phyloP scores from a whole-genome alignment of 2,888 invertebrate species.

The Erebia epiphron region DNA sequence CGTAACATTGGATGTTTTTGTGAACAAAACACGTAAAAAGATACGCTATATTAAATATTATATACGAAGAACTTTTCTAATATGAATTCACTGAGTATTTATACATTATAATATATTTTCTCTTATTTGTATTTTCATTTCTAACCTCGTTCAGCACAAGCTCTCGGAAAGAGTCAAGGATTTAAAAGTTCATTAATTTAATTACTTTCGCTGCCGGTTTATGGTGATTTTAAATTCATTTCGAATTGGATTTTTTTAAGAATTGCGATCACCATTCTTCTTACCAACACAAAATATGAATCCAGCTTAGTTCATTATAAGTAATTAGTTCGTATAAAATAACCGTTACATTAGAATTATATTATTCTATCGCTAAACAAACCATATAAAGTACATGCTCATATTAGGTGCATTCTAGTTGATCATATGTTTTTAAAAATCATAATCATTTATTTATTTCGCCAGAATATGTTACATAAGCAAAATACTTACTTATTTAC shows the following conservation, averaged over 20 bases:
- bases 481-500: too few species aligned
- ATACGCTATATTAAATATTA: background rate
- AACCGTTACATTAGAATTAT: too few species aligned
- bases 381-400: too few species aligned
- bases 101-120: background rate
- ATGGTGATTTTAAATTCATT: constrained; percentile 1
- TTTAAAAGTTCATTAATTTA: constrained; percentile 32
- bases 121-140: constrained; percentile 18
- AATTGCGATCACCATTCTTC: background rate
- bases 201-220: constrained; percentile 22
- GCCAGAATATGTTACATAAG: too few species aligned
- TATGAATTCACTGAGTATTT: background rate
- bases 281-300: background rate
- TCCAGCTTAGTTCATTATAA: background rate
- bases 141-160: constrained; percentile 25
- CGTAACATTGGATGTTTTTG: background rate
- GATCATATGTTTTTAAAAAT: too few species aligned
- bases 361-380: too few species aligned
- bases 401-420: too few species aligned
- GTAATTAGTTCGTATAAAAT: background rate
- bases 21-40: background rate
- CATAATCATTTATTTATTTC: too few species aligned
- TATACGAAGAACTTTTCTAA: background rate
- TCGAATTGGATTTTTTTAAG: constrained; percentile 4
- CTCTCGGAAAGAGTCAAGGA: constrained; percentile 30